These are phyloP conservation scores for Heliconius eleuchia DNA, from an alignment of 1,140 invertebrate genomes.

Conservation along the genomic window DNA sequence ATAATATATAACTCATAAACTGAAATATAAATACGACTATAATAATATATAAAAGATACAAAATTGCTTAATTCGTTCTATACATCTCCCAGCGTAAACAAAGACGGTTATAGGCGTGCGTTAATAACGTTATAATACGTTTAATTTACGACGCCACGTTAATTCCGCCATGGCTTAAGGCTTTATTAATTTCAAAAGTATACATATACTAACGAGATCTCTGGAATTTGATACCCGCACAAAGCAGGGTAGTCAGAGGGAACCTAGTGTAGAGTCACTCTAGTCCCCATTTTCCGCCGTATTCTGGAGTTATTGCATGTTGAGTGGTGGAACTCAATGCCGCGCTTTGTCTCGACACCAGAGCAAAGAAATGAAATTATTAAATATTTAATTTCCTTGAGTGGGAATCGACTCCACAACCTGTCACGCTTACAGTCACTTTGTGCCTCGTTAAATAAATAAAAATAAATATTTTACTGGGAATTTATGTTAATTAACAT, in stretches of 20 bases:
- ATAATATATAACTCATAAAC: background rate
- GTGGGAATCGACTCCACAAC: no score
- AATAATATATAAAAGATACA: background rate
- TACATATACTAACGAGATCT: slow-evolving; percentile 30
- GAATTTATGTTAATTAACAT: background rate
- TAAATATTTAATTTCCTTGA: no score
- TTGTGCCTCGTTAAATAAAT: background rate
- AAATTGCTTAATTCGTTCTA: slow-evolving; percentile 23
- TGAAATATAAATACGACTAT: background rate
- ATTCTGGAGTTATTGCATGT: no score
- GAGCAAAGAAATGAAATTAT: no score
- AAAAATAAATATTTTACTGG: background rate
- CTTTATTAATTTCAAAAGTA: slow-evolving; percentile 56
- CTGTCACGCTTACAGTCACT: no score
- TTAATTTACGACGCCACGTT: slow-evolving; percentile 57
- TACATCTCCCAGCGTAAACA: slow-evolving; percentile 43
- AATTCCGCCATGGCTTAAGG: slow-evolving; percentile 50
- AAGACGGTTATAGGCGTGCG: slow-evolving; percentile 43
- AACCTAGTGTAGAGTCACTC: no score
- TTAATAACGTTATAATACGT: slow-evolving; percentile 57
- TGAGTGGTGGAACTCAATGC: no score
- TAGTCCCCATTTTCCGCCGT: no score
- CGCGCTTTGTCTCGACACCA: no score
- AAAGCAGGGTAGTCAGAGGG: no score
- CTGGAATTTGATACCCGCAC: slow-evolving; percentile 15